Evolutionary conservation across 2,888 invertebrate genomes (phyloP), one percentile per base, ranked within the genome.

Genomic region (Polyommatus iphigenia): DNA sequence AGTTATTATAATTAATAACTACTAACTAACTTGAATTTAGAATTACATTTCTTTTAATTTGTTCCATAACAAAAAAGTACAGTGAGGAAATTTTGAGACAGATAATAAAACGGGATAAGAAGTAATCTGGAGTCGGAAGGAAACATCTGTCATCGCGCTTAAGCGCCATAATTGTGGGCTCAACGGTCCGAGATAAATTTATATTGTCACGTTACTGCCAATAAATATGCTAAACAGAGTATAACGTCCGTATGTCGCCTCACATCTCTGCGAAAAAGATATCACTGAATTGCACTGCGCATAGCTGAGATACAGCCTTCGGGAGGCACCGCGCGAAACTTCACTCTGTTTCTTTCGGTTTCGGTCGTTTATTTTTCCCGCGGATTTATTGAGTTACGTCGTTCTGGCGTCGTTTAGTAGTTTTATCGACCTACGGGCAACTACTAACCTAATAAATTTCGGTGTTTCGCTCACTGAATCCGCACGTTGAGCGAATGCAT

Each of bases 401-500:
- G 82, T 93, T 93, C 85, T 87, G 85, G 83, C 84, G 85, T 85
- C 84, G 87, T 84, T 83, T 81, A 84, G 85, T 88, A 90, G 90
- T 92, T 93, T 93, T 94, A 94, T 94, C 94, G 94, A 94, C 93
- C 94, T 93, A 91, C 89, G 90, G 93, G 93, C 90, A 89, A 93
- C 94, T 94, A 93, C 93, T 94, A 94, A 94, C 93, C 94, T 87
- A 94, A 94, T 94, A 94, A 94, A 94, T 94, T 94, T 93, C 86
- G 92, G 93, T 92, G 93, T 93, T 93, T 93, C 93, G 91, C 90
- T 92, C 91, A 92, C 89, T 91, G 93, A 90, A 91, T 92, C 91
- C 91, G 89, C 89, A 91, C 77, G 89, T 84, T 90, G 90, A 92
- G 90, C 91, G 91, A 93, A 93, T 94, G 93, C 94, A 94, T 91